Conservation (phyloP, 2,888 invertebrate species). For the Timema cristinae region DNA sequence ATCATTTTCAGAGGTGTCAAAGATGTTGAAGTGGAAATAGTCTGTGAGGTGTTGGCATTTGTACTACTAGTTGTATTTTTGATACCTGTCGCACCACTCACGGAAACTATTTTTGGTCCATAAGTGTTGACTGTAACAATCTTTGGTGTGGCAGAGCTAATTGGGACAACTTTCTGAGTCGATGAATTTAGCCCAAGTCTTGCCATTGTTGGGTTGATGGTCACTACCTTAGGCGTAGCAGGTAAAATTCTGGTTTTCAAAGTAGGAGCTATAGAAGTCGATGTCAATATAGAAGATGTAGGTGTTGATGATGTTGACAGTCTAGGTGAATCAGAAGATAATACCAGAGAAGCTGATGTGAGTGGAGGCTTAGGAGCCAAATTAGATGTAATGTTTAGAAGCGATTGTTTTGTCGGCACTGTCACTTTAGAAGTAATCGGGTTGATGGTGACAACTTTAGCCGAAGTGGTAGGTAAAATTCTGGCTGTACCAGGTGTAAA, state of each 20-base stretch:
- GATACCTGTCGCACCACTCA: slow-evolving; percentile 15
- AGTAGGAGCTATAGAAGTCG: too few relatives aligned
- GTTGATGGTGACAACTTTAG: too few relatives aligned
- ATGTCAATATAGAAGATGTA: slow-evolving; percentile 16
- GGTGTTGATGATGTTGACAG: slow-evolving; percentile 19
- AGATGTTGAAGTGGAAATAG: slow-evolving; percentile 22
- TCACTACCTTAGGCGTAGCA: too few relatives aligned
- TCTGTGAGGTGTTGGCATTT: not conserved
- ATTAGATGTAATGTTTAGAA: too few relatives aligned
- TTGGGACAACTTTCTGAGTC: not conserved
- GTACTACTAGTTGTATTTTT: not conserved
- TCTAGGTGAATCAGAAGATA: not conserved
- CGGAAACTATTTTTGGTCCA: slow-evolving; percentile 15
- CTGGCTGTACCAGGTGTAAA: too few relatives aligned
- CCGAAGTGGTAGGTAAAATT: too few relatives aligned
- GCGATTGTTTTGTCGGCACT: too few relatives aligned
- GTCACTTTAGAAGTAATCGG: too few relatives aligned
- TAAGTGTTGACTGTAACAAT: slow-evolving; percentile 22
- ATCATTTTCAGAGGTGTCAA: slow-evolving; percentile 25
- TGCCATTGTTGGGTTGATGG: not conserved
- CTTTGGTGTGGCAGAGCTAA: slow-evolving; percentile 18
- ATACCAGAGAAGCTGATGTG: too few relatives aligned
- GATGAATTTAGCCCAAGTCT: too few relatives aligned
- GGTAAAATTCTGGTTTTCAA: too few relatives aligned
- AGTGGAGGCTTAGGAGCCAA: too few relatives aligned